Evolutionary conservation across 2,888 invertebrate genomes (phyloP).

Genomic region (Anoncus sp.): DNA sequence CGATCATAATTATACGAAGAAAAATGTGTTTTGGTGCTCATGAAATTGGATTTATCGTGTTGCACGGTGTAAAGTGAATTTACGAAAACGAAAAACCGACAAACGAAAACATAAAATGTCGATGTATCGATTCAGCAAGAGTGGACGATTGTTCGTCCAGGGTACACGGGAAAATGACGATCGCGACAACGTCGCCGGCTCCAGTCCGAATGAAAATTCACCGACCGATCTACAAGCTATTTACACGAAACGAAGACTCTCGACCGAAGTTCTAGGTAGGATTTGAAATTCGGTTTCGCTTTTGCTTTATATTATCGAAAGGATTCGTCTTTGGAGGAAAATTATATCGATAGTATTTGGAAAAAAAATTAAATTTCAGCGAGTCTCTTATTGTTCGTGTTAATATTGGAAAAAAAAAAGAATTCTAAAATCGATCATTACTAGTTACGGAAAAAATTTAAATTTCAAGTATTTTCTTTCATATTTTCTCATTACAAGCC

Average conservation of each 20-base stretch:
- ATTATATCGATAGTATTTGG: background rate
- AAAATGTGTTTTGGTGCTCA: slow-evolving; percentile 36
- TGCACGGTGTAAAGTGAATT: slow-evolving; percentile 24
- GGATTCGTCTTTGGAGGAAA: slow-evolving; percentile 64
- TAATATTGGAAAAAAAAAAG: too few species aligned
- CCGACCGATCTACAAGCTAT: slow-evolving; percentile 89
- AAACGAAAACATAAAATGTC: slow-evolving; percentile 83
- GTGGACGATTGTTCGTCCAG: slow-evolving; percentile 90
- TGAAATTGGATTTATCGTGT: background rate
- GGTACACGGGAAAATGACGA: slow-evolving; percentile 88
- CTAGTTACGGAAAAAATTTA: too few species aligned
- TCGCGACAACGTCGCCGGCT: slow-evolving; percentile 83
- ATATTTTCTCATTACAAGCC: too few species aligned
- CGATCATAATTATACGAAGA: background rate
- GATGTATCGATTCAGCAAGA: slow-evolving; percentile 93
- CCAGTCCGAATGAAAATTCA: slow-evolving; percentile 70
- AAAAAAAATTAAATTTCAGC: background rate
- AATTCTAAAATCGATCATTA: too few species aligned
- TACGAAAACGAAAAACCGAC: slow-evolving; percentile 4
- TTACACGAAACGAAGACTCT: slow-evolving; percentile 92
- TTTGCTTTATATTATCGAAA: slow-evolving; percentile 54
- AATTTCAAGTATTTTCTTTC: too few species aligned
- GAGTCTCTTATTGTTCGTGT: too few species aligned
- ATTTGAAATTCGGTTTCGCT: slow-evolving; percentile 38
- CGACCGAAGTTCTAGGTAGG: slow-evolving; percentile 92